Percentiles rank a stretch among this genome's conserved stretches.
Evolutionary conservation across 2,888 invertebrate species (phyloP).

Genomic region (Lasioglossum villosulum): DNA sequence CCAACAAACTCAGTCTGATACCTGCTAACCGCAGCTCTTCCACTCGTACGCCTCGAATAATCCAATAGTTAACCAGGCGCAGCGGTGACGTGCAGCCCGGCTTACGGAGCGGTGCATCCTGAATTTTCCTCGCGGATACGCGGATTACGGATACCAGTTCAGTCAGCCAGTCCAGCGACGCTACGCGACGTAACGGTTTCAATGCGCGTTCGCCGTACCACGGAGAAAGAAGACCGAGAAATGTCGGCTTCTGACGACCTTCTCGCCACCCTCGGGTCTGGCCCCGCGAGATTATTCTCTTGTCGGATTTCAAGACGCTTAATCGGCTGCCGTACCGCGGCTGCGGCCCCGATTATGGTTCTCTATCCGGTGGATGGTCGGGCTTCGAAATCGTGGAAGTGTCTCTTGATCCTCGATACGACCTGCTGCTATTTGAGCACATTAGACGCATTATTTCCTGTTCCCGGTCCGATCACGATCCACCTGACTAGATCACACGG

Average conservation of each 20-base stretch:
- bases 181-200: conserved; percentile 52
- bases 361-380: conserved; percentile 9
- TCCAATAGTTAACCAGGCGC: conserved; percentile 81
- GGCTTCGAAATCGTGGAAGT: conserved; percentile 45
- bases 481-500: neutral
- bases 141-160: conserved; percentile 32
- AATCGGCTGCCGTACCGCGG: conserved; percentile 18
- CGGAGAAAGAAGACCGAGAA: conserved; percentile 70
- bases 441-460: conserved; percentile 1
- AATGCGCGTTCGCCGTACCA: conserved; percentile 41
- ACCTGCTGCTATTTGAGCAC: neutral
- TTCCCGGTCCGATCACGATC: neutral
- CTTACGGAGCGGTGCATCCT: conserved; percentile 57
- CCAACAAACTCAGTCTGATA: conserved; percentile 83
- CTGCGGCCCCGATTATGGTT: conserved; percentile 24
- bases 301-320: conserved; percentile 40
- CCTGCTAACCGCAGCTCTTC: conserved; percentile 81
- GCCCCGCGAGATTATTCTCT: conserved; percentile 27
- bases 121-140: conserved; percentile 58
- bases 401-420: conserved; percentile 17
- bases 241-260: conserved; percentile 62
- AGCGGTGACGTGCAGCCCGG: conserved; percentile 52
- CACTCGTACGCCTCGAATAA: conserved; percentile 79
- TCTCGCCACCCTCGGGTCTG: neutral
- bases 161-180: neutral